phyloP scores from a whole-genome alignment of 1,140 invertebrate species.

The Marisa cornuarietis region DNA sequence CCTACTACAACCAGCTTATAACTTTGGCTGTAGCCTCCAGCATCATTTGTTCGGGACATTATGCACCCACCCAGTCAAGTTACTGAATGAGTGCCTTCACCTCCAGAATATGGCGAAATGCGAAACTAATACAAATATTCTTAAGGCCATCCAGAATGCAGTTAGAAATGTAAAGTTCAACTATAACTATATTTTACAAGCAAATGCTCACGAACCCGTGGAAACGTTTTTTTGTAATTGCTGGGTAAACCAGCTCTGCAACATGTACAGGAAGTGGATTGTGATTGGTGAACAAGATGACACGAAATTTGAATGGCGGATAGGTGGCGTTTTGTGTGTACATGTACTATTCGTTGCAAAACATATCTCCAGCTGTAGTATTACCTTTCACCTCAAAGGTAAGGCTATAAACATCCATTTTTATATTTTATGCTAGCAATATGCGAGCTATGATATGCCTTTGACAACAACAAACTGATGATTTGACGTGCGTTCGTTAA shows the following conservation, averaged over 20 bases:
- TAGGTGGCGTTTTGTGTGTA: not conserved
- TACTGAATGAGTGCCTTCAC: constrained; percentile 13
- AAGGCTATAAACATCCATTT: too few species aligned
- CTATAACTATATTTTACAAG: too few species aligned
- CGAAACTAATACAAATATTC: constrained; percentile 13
- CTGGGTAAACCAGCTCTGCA: not conserved
- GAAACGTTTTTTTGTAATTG: not conserved
- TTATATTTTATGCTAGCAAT: too few species aligned
- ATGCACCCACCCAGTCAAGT: constrained; percentile 21
- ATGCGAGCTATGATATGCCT: too few species aligned
- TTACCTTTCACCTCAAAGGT: too few species aligned
- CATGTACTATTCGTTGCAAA: too few species aligned
- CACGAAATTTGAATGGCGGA: constrained; percentile 22
- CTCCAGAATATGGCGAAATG: constrained; percentile 18
- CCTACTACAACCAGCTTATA: constrained; percentile 99
- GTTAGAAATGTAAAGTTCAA: not conserved
- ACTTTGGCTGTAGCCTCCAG: constrained; percentile 58
- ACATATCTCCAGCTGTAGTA: too few species aligned
- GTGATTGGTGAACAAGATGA: constrained; percentile 1
- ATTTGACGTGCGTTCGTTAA: too few species aligned
- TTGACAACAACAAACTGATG: too few species aligned
- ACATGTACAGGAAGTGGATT: not conserved
- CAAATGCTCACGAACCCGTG: not conserved
- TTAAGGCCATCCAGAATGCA: not conserved
- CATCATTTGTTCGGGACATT: constrained; percentile 53